Conservation (phyloP, 35 echinoderm and acorn worm genomes). For the Anneissia japonica region DNA sequence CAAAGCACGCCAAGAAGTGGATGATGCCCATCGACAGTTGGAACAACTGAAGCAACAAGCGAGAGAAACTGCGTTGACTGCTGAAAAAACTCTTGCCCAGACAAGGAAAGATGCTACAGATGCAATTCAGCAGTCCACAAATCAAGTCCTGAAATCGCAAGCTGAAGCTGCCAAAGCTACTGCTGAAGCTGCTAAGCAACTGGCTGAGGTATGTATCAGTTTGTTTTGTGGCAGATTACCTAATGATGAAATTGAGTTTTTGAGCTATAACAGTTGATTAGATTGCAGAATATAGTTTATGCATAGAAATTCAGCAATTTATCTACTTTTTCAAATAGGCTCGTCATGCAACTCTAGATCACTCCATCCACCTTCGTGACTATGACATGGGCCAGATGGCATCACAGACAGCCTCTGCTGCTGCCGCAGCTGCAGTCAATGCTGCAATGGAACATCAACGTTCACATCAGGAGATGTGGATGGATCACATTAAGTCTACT, state of each 20-base stretch:
- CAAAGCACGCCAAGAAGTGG: slow-evolving; percentile 79
- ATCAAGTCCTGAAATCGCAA: slow-evolving; percentile 55
- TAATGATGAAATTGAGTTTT: no score
- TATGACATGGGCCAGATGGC: slow-evolving; percentile 56
- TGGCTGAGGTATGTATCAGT: slow-evolving; percentile 80
- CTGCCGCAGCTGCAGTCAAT: slow-evolving; percentile 58
- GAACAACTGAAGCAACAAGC: slow-evolving; percentile 43
- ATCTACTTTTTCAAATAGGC: no score
- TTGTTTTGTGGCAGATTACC: no score
- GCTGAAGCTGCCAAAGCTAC: slow-evolving; percentile 83
- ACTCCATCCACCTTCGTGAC: not conserved
- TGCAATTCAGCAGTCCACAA: slow-evolving; percentile 20
- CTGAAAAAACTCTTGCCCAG: slow-evolving; percentile 44
- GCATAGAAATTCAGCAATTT: no score
- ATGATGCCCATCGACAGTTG: slow-evolving; percentile 72
- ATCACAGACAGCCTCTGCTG: slow-evolving; percentile 67
- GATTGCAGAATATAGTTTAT: no score
- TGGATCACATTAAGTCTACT: slow-evolving; percentile 59
- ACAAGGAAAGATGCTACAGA: slow-evolving; percentile 57
- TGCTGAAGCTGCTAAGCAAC: slow-evolving; percentile 87
- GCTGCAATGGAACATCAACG: slow-evolving; percentile 88
- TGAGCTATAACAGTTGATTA: no score
- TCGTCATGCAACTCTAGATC: slow-evolving; percentile 32
- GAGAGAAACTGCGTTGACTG: slow-evolving; percentile 39
- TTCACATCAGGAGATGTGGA: slow-evolving; percentile 67